Base-by-base conservation (phyloP, 2,113 vertebrate genomes). In the Dinomys branickii region DNA sequence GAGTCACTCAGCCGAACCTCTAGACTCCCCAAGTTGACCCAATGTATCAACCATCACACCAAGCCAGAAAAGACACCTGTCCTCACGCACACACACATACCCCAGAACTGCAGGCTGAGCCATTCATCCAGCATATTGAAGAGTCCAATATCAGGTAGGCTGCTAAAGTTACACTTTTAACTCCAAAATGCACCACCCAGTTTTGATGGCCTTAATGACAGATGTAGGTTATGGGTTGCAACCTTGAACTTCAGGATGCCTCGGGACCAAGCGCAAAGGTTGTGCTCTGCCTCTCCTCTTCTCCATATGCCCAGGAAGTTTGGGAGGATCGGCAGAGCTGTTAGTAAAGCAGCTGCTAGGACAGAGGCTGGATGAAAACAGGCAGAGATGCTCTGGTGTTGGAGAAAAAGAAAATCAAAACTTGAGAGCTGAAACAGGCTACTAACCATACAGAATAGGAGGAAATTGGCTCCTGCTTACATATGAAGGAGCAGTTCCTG, bases 11-110 rank as follows among this genome's bases (percentile, higher is more conserved):
- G n/a, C n/a, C n/a, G n/a, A n/a, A n/a, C n/a, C n/a, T n/a, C n/a
- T n/a, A n/a, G n/a, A n/a, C n/a, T n/a, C n/a, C n/a, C n/a, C n/a
- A n/a, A n/a, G n/a, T n/a, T n/a, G n/a, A n/a, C n/a, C n/a, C n/a
- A n/a, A n/a, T n/a, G n/a, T n/a, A n/a, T n/a, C n/a, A n/a, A n/a
- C n/a, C n/a, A n/a, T n/a, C n/a, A n/a, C n/a, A n/a, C n/a, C n/a
- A 85, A 85, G 89, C 54, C 52, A 84, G 75, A 88, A 50, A 17
- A 16, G 58, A 61, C 22, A 3, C 10, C 0, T 56, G 26, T 16
- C 0, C 9, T 3, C 44, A 81, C 30, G 8, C 0, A 5, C 38
- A 3, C 2, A 69, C 2, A 69, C 35, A 33, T 35, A 50, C 1
- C 44, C 30, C 59, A 24, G 52, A 44, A 59, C 26, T 22, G 30